Evolutionary conservation across 2,797 vertebrate genomes (phyloP), one percentile per base, ranked within the genome.

Genomic region (Cirrhinus mrigala): DNA sequence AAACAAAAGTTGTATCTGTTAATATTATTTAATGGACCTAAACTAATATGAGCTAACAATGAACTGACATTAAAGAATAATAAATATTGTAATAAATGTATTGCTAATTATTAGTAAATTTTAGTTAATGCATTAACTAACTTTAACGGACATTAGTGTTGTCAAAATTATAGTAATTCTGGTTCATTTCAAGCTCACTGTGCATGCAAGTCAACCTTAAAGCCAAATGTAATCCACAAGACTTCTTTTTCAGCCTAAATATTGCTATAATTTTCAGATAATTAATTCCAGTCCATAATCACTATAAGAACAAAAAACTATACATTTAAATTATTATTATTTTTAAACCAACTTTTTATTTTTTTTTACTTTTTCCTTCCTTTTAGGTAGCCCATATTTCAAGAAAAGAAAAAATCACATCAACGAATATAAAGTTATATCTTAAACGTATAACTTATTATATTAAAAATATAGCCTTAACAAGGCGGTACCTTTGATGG

Each of bases 401-500:
- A 33, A 3, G 16, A 18, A 33, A 66, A 16, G 8, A 8, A n/a
- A 8, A 2, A 6, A 16, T 18, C 48, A 52, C 27, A 75, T 22
- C 4, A 33, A 52, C 48, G 54, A 10, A 33, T 75, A 33, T 14
- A 22, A 11, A 20, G 48, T 33, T 20, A 52, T 52, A 48, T 46
- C 44, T 46, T 46, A 46, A 46, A 46, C 24, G 50, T 24, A 16
- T 37, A 7, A 33, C 1, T 3, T 56, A 37, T 40, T 37, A 60
- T 16, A 22, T 4, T 44, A 22, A 58, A 14, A 77, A 77, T 0
- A 10, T 16, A 44, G 18, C 79, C 16, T 68, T 68, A 50, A 69
- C 27, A 56, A 18, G 78, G 66, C 9, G n/a, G 5, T 27, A 33
- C 22, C 22, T 81, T 70, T 81, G 79, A 81, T 70, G 66, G 3